Evolutionary conservation across 2,113 vertebrate species (phyloP), one percentile per base, ranked within the genome.

Genomic region (Procavia capensis): DNA sequence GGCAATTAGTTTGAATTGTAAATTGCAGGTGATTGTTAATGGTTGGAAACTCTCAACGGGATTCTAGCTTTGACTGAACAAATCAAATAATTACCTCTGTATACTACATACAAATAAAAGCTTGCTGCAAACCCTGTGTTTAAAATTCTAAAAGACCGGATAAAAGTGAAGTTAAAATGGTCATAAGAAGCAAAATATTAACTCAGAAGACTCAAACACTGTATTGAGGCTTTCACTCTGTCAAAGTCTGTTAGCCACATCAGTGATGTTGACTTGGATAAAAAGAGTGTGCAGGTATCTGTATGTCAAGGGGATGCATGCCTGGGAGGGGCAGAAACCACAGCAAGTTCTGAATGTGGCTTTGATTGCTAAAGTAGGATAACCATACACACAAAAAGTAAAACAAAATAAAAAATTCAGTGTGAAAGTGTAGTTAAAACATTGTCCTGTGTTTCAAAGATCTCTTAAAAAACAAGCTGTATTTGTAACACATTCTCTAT

Each of bases 101-200:
- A 61, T 70, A 57, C 39, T 34, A 82, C 8, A 9, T 39, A 68
- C 36, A 85, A 81, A 39, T 68, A 81, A 82, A 19, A 75, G 19
- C n/a, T 63, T 63, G 76, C n/a, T n/a, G 39, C 10, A 82, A 86
- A 63, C 5, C 31, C 16, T 54, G 41, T 85, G 22, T 61, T 95
- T 86, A 90, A 94, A 83, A 75, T 90, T 90, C 10, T 66, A 93
- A 97, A 87, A 29, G 59, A 24, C 20, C 25, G 66, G 7, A 43
- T 88, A 80, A 96, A 95, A 91, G 72, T 93, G 76, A 94, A 89
- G 36, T 82, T 81, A 87, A 83, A 78, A 66, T 47, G 11, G 54
- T 84, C 25, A 84, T 93, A 90, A 87, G 83, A 85, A 91, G 88
- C 66, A 64, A 17, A 64, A 59, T 39, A 50, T 76, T 96, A 85